These are phyloP conservation scores for Pampusana beccarii DNA, from an alignment of 2,113 vertebrate species.

Conservation along the genomic window DNA sequence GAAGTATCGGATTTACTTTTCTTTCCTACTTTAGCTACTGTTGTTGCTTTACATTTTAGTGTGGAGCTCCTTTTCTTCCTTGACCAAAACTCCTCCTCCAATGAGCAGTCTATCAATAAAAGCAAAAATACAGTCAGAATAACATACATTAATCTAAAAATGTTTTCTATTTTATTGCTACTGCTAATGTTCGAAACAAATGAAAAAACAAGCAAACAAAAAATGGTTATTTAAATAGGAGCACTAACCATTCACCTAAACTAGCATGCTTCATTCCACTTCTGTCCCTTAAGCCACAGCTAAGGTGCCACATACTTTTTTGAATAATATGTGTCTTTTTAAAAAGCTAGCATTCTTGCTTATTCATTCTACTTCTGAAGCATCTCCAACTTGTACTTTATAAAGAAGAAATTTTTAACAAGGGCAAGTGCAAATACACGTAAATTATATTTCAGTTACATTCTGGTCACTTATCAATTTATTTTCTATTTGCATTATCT, in stretches of 20 bases:
- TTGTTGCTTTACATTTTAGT: constrained; percentile 49
- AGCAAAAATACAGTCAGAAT: not conserved
- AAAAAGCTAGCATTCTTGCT: not conserved
- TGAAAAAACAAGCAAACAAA: not conserved
- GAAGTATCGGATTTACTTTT: constrained; percentile 68
- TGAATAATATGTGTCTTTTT: not conserved
- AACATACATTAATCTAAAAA: not conserved
- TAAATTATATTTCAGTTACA: not conserved
- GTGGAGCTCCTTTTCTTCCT: constrained; percentile 70
- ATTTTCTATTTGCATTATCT: not conserved
- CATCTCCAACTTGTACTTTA: not conserved
- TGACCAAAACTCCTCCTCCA: constrained; percentile 73
- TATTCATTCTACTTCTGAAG: not conserved
- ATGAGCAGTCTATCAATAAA: constrained; percentile 58
- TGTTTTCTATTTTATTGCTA: not conserved
- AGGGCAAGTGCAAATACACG: not conserved
- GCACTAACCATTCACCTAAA: not conserved
- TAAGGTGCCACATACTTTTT: not conserved
- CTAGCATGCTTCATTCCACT: not conserved
- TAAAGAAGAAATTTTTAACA: not conserved
- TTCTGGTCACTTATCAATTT: not conserved
- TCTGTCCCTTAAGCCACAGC: not conserved
- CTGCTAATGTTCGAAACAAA: not conserved
- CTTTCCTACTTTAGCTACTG: constrained; percentile 64
- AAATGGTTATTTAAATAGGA: not conserved